A percentile compares a stretch with the other conserved stretches of the same genome.
Evolutionary conservation across 2,113 vertebrate genomes (phyloP).

Genomic region (Setophaga coronata): DNA sequence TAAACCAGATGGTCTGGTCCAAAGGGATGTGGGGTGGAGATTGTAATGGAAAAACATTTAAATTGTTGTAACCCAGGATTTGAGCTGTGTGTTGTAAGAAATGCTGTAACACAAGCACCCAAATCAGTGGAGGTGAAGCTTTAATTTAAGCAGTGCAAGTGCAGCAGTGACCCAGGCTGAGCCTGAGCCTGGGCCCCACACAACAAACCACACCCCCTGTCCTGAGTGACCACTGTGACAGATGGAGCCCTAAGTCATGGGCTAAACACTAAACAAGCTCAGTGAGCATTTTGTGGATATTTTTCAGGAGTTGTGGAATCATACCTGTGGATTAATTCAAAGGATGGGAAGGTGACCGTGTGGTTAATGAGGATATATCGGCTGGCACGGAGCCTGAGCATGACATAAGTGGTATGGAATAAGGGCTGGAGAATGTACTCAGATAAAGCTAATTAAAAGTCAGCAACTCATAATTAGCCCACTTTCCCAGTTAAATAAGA

Average conservation of each 20-base stretch:
- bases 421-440: background rate
- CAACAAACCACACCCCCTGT: too few relatives aligned
- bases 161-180: background rate
- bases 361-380: too few relatives aligned
- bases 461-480: background rate
- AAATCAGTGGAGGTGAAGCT: too few relatives aligned
- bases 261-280: background rate
- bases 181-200: background rate
- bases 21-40: accelerated
- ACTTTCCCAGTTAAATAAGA: background rate
- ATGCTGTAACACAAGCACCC: accelerated
- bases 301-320: background rate
- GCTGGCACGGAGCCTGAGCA: background rate
- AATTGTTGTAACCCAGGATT: background rate
- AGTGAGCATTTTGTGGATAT: background rate
- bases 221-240: background rate
- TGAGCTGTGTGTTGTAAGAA: background rate
- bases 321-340: background rate
- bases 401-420: background rate
- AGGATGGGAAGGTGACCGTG: accelerated
- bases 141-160: background rate
- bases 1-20: background rate
- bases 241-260: background rate
- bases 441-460: background rate
- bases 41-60: background rate